Base-by-base conservation (phyloP, 2,797 vertebrate genomes). In the Moxostoma hubbsi region DNA sequence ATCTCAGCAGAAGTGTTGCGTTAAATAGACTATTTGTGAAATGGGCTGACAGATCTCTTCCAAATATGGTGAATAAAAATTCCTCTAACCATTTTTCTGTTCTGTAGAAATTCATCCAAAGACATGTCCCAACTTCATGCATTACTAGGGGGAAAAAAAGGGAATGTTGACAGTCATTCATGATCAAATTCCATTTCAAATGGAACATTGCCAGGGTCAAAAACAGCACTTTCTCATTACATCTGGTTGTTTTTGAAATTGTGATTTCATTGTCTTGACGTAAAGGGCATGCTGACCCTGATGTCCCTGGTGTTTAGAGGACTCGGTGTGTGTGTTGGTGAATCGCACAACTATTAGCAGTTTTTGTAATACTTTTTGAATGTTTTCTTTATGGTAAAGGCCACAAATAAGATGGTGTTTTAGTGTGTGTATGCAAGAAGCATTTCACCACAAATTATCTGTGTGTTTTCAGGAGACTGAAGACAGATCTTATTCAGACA, bases 1-100 rank as follows among this genome's bases (percentile, higher is more conserved):
- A 67, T 11, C 47, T 24, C 6, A 51, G 6, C 18, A 51, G 5
- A 47, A 18, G n/a, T 65, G 51, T 63, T n/a, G 59, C 7, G 46
- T 63, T 8, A 36, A 7, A 18, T 63, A 13, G 1, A 59, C 13
- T 24, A 9, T 55, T 49, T 73, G 54, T 55, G 5, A 55, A 55
- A 55, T 11, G 16, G 7, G 54, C 49, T 50, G 49, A 50, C 9
- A 9, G 50, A 16, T 59, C 8, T 63, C 6, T 57, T 71, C 1
- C 7, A 58, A 58, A 58, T 58, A 58, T 8, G 9, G 15, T 58
- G n/a, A 15, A 77, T 78, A 81, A 58, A 74, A 55, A 36, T 73
- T 84, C 65, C 70, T 82, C 18, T 83, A 36, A 75, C 81, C 65
- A 81, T 36, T 77, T 87, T 85, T 87, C 63, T 70, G 55, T 36